These are phyloP conservation scores for Scaptomyza montana DNA, from an alignment of 1,140 invertebrate species.

Conservation along the genomic window DNA sequence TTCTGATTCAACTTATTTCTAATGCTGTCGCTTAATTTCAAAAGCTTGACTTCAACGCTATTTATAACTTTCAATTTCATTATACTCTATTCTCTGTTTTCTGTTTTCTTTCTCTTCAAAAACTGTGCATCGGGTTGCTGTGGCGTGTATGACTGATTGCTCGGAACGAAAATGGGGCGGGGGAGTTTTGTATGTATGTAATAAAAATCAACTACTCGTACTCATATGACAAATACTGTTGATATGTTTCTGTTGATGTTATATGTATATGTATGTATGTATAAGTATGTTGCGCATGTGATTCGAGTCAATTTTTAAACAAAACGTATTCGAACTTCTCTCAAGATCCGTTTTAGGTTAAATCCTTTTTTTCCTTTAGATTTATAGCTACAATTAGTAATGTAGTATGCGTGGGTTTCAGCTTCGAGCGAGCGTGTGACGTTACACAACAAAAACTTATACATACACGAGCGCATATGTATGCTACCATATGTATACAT, in stretches of 20 bases:
- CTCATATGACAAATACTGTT: constrained; percentile 66
- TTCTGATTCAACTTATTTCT: constrained; percentile 36
- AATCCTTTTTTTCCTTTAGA: neutral
- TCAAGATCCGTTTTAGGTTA: constrained; percentile 35
- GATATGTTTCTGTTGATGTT: constrained; percentile 77
- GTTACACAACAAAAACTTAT: constrained; percentile 44
- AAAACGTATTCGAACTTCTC: constrained; percentile 23
- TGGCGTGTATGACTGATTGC: constrained; percentile 8
- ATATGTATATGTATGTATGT: constrained; percentile 39
- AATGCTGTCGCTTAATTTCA: constrained; percentile 16
- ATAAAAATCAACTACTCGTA: constrained; percentile 49
- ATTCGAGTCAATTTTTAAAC: constrained; percentile 35
- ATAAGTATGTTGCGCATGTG: constrained; percentile 43
- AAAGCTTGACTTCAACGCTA: constrained; percentile 7
- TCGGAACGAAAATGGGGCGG: constrained; percentile 4
- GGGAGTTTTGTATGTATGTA: constrained; percentile 5
- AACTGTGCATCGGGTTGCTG: constrained; percentile 16
- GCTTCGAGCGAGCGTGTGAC: constrained; percentile 27
- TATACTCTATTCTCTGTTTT: neutral
- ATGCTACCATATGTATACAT: neutral
- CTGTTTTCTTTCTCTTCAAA: constrained; percentile 1
- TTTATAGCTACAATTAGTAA: constrained; percentile 44
- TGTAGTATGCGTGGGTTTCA: constrained; percentile 41
- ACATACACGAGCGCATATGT: neutral
- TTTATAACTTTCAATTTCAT: too few species aligned